These are phyloP conservation scores for Nothura maculosa DNA, from an alignment of 2,797 vertebrate species.

Conservation along the genomic window DNA sequence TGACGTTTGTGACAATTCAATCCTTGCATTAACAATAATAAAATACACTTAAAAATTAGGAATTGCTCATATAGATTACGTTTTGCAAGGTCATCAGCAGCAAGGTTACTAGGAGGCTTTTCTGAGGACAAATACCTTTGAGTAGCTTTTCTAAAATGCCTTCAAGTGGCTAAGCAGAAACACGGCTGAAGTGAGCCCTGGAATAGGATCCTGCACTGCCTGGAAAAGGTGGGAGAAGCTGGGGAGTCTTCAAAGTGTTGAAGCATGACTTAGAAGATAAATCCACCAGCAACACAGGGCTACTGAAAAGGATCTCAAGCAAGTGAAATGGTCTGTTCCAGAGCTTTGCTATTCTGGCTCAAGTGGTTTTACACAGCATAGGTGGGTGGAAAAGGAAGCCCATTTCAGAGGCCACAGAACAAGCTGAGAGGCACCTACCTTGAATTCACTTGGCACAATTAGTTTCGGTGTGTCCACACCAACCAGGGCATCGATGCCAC, in stretches of 20 bases:
- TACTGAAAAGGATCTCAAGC: neutral
- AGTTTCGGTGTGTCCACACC: slow-evolving; percentile 97
- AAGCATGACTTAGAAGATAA: neutral
- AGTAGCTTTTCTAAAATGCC: neutral
- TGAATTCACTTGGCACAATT: slow-evolving; percentile 97
- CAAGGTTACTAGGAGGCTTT: neutral
- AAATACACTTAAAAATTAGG: neutral
- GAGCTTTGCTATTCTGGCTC: neutral
- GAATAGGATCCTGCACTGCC: neutral
- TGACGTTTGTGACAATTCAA: neutral
- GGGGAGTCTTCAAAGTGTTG: neutral
- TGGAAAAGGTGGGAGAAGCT: neutral
- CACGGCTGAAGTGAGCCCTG: neutral
- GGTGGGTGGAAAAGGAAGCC: neutral
- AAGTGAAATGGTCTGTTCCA: neutral
- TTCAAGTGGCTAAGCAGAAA: neutral
- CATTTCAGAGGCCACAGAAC: neutral
- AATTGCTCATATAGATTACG: neutral
- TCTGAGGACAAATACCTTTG: neutral
- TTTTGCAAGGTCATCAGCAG: neutral
- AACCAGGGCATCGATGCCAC: slow-evolving; percentile 92
- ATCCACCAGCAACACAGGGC: neutral
- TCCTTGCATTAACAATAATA: neutral
- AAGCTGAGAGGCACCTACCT: slow-evolving; percentile 82
- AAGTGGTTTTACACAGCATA: neutral